Conservation (phyloP, 2,797 vertebrate species). For the Lithobates pipiens region DNA sequence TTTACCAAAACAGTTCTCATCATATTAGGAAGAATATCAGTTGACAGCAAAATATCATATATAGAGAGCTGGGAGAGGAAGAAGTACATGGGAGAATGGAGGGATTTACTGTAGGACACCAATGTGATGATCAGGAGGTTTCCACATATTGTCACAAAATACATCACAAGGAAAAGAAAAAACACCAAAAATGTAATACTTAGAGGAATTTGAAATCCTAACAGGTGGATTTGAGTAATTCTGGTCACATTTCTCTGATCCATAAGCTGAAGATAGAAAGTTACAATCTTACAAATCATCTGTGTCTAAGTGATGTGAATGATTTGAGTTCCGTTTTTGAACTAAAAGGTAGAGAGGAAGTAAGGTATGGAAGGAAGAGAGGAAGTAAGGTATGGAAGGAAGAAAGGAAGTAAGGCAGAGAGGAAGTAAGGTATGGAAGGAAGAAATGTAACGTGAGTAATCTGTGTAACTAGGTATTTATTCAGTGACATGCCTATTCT, state of each 20-base stretch:
- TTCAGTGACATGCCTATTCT: no score
- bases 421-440: no score
- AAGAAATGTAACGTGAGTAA: no score
- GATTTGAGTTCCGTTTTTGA: no score
- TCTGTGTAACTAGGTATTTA: no score
- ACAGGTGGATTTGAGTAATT: background rate
- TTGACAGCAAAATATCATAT: background rate
- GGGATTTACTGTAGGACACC: background rate
- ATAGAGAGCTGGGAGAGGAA: background rate
- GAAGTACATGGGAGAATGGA: background rate
- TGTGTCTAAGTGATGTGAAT: no score
- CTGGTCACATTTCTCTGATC: background rate
- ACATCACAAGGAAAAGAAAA: background rate
- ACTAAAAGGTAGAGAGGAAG: no score
- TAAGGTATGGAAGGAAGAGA: no score
- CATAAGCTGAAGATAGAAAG: background rate
- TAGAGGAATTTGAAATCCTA: background rate
- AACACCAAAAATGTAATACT: background rate
- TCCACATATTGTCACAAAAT: background rate
- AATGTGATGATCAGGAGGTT: background rate
- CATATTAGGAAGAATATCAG: background rate
- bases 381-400: no score
- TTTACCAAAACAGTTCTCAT: background rate
- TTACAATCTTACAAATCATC: no score
- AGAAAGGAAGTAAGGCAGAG: no score